Evolutionary conservation across 2,113 vertebrate genomes (phyloP).

Genomic region (Condylura cristata): DNA sequence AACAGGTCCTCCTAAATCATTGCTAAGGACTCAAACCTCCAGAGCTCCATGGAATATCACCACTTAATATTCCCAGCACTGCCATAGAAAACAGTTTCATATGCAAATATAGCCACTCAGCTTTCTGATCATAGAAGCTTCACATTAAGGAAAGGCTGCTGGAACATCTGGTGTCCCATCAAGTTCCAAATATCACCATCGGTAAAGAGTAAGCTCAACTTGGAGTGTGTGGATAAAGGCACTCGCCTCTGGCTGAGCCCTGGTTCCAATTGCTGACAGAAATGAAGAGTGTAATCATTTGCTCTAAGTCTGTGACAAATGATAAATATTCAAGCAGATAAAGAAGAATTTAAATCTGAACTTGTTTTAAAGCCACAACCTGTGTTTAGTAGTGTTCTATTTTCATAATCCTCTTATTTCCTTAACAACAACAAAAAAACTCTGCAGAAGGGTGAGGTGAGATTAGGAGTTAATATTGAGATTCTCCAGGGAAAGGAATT

Average conservation of each 20-base stretch:
- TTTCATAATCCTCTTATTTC: background rate
- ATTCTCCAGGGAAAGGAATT: background rate
- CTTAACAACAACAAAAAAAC: background rate
- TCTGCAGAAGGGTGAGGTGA: background rate
- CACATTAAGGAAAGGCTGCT: conserved; percentile 71
- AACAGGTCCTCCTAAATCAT: conserved; percentile 78
- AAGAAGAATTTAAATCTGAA: conserved; percentile 34
- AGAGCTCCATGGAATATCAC: conserved; percentile 47
- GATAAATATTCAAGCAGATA: background rate
- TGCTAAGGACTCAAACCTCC: conserved; percentile 70
- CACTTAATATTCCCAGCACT: conserved; percentile 77
- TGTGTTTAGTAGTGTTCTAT: background rate
- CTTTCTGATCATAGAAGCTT: conserved; percentile 73
- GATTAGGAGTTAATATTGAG: background rate
- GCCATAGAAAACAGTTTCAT: conserved; percentile 72
- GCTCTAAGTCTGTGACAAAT: conserved; percentile 52
- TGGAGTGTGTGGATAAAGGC: conserved; percentile 38
- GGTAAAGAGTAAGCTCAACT: conserved; percentile 54
- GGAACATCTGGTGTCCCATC: conserved; percentile 76
- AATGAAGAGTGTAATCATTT: conserved; percentile 2
- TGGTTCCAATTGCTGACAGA: background rate
- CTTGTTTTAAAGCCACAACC: background rate
- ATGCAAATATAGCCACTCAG: conserved; percentile 78
- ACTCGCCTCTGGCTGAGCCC: conserved; percentile 46
- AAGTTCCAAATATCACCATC: conserved; percentile 73